Base-by-base conservation (phyloP, 2,888 invertebrate species). In the Panopea generosa region DNA sequence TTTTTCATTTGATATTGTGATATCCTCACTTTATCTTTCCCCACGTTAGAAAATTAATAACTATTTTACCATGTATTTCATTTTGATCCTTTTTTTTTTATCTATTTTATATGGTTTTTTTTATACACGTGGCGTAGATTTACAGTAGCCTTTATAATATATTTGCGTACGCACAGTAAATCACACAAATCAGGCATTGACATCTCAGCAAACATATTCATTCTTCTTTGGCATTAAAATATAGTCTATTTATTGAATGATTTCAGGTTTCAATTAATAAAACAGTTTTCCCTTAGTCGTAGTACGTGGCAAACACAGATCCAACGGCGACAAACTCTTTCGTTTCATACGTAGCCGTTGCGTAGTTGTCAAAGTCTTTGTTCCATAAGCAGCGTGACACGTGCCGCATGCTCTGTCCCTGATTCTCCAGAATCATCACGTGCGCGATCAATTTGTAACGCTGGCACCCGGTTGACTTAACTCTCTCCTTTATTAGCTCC, bases 371-470 rank as follows among this genome's bases (percentile, higher is more conserved):
- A 18, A 74, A 47, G 3, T 77, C 70, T 2, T 82, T 72, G 62
- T 85, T 84, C 89, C 89, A 89, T 40, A 89, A 61, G 63, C 88
- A 86, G 24, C 89, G 63, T 45, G 87, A 87, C 62, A 83, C 85
- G 61, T 82, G 81, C 16, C 84, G 78, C 40, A 84, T 70, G 18
- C 86, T 76, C 61, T 88, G 87, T 20, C 81, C 84, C 52, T 84
- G 80, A 61, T 86, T 84, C 72, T 89, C 86, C 24, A 84, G 53
- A 14, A 88, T 84, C 53, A 84, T 78, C 40, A 89, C 89, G 55
- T 84, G 80, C 6, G 87, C 73, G 7, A 89, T 71, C 16, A 89
- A 63, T 69, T 88, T 89, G 80, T 86, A 87, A 24, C 87, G 76
- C 55, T 81, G 77, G 29, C 85, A 63, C 22, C 87, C 89, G 3